A percentile compares a stretch with the other conserved stretches of the same genome.
These are phyloP conservation scores for Melanotus villosus DNA, from an alignment of 2,888 invertebrate species.

Conservation along the genomic window DNA sequence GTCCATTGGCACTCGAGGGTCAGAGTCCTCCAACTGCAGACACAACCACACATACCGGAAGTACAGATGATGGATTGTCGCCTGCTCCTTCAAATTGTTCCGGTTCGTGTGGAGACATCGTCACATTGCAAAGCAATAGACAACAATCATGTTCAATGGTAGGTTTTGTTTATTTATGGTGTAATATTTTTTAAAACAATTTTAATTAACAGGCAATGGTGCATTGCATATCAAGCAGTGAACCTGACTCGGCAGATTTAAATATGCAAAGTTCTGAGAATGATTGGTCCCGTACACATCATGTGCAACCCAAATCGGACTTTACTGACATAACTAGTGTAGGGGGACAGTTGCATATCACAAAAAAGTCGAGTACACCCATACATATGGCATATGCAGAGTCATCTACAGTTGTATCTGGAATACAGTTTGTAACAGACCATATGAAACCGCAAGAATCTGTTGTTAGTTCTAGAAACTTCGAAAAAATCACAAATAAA, in stretches of 20 bases:
- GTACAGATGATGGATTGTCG: conserved; percentile 67
- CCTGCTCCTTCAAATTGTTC: conserved; percentile 67
- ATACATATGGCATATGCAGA: conserved; percentile 65
- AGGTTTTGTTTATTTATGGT: conserved; percentile 45
- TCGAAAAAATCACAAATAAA: conserved; percentile 62
- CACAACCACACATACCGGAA: conserved; percentile 67
- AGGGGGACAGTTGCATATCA: conserved; percentile 55
- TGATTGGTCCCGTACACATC: conserved; percentile 59
- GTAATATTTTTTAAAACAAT: background rate
- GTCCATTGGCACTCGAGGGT: conserved; percentile 75
- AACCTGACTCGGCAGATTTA: conserved; percentile 78
- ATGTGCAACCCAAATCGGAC: conserved; percentile 58
- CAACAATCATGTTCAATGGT: conserved; percentile 67
- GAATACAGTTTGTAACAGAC: conserved; percentile 63
- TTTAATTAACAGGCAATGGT: conserved; percentile 78
- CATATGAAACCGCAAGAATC: conserved; percentile 60
- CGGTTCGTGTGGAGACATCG: conserved; percentile 60
- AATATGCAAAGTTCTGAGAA: conserved; percentile 59
- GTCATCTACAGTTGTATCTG: conserved; percentile 63
- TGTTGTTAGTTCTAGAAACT: conserved; percentile 63
- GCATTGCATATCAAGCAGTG: conserved; percentile 90
- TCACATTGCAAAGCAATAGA: conserved; percentile 57
- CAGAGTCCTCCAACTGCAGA: conserved; percentile 67
- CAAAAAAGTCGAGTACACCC: conserved; percentile 60
- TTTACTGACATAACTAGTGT: conserved; percentile 60